Conservation (phyloP, 2,113 vertebrate genomes). For the Siniperca knerii region DNA sequence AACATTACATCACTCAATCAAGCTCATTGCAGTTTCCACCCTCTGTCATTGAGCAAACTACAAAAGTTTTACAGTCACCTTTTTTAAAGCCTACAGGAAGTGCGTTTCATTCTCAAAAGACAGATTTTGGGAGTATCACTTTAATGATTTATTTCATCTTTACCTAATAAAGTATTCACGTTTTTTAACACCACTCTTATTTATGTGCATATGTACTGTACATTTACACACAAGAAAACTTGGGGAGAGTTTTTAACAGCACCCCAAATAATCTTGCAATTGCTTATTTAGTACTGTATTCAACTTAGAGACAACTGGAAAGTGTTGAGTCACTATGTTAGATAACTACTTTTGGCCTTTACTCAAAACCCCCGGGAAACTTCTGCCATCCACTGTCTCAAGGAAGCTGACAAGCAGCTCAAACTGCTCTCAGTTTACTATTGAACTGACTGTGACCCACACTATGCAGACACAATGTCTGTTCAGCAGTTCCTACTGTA, state of each 20-base stretch:
- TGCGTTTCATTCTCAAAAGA: not conserved
- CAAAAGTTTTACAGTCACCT: not conserved
- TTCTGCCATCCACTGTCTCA: not conserved
- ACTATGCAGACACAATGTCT: not conserved
- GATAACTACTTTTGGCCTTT: not conserved
- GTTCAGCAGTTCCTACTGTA: not conserved
- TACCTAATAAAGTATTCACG: not conserved
- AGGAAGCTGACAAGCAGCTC: constrained; percentile 1
- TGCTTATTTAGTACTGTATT: not conserved
- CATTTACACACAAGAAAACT: not conserved
- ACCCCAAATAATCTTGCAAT: not conserved
- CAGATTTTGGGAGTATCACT: not conserved
- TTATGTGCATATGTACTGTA: no score
- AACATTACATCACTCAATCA: not conserved
- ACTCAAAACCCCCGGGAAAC: not conserved
- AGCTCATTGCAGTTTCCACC: not conserved
- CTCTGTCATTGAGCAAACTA: not conserved
- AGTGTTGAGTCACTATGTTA: not conserved
- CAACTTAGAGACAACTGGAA: not conserved
- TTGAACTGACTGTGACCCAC: not conserved
- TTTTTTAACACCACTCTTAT: not conserved
- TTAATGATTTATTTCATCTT: not conserved
- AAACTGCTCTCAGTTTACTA: not conserved
- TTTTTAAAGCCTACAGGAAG: not conserved
- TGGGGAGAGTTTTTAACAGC: not conserved